These are phyloP conservation scores for Electrona antarctica DNA, from an alignment of 2,113 vertebrate species.

Conservation along the genomic window DNA sequence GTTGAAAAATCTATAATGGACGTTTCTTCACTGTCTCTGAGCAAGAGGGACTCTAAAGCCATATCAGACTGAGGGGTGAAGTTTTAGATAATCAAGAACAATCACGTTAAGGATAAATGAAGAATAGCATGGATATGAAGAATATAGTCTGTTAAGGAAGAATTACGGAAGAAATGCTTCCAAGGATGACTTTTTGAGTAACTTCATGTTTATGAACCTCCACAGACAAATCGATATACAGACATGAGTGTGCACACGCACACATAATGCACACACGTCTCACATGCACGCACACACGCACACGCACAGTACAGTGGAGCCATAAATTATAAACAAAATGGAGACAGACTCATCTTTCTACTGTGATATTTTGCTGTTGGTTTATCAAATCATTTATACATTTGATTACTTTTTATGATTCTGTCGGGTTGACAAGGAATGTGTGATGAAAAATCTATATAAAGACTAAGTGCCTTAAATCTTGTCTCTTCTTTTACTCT, in stretches of 20 bases:
- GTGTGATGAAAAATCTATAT: conserved; percentile 60
- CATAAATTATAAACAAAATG: conserved; percentile 49
- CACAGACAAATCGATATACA: neutral
- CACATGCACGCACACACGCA: conserved; percentile 25
- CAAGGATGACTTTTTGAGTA: conserved; percentile 30
- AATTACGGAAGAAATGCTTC: neutral
- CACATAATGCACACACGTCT: conserved; percentile 4
- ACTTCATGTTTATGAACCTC: conserved; percentile 18
- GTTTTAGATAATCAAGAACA: conserved; percentile 44
- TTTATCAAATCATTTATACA: conserved; percentile 50
- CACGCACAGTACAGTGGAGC: conserved; percentile 50
- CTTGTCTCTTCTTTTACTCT: conserved; percentile 25
- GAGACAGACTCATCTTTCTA: conserved; percentile 49
- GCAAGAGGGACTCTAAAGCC: conserved; percentile 61
- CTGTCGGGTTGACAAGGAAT: conserved; percentile 42
- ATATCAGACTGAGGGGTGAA: conserved; percentile 53
- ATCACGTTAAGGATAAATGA: conserved; percentile 38
- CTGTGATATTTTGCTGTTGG: conserved; percentile 56
- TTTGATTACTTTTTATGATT: conserved; percentile 45
- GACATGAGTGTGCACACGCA: conserved; percentile 2
- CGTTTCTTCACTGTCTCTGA: conserved; percentile 44
- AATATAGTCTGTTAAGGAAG: conserved; percentile 18
- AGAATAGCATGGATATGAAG: conserved; percentile 27
- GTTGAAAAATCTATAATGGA: conserved; percentile 34
- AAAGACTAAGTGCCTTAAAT: conserved; percentile 69